phyloP scores from a whole-genome alignment of 2,888 invertebrate species.

The Sinohyriopsis cumingii region DNA sequence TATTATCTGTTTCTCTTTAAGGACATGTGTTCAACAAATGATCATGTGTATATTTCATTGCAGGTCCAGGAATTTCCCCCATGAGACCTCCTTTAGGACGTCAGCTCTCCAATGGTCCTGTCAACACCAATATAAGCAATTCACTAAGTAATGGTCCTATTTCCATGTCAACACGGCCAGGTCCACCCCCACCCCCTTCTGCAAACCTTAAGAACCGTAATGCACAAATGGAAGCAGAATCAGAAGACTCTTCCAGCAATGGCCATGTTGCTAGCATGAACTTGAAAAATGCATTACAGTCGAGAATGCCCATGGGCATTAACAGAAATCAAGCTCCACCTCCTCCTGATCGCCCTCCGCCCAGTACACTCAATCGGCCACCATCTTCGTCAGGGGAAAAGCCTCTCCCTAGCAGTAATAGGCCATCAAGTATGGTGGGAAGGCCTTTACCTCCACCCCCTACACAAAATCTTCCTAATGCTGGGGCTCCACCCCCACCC shows the following conservation, averaged over 20 bases:
- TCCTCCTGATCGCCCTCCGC: constrained; percentile 34
- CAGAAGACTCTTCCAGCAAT: not conserved
- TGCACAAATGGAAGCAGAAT: constrained; percentile 14
- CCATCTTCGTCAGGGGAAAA: constrained; percentile 6
- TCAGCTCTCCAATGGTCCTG: constrained; percentile 5
- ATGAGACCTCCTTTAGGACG: constrained; percentile 16
- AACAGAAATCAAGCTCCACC: constrained; percentile 33
- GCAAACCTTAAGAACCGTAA: constrained; percentile 23
- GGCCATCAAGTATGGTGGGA: constrained; percentile 30
- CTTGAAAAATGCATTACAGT: too few relatives aligned
- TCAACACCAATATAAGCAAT: constrained; percentile 41
- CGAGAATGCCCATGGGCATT: constrained; percentile 11
- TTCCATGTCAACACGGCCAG: constrained; percentile 35
- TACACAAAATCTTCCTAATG: constrained; percentile 12
- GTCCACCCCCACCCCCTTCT: constrained; percentile 46
- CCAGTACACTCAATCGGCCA: constrained; percentile 22
- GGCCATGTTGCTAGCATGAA: too few relatives aligned
- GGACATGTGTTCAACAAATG: not conserved
- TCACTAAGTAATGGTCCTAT: constrained; percentile 41
- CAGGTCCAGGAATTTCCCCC: constrained; percentile 27
- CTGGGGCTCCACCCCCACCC: constrained; percentile 25
- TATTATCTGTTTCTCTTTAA: not conserved
- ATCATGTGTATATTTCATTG: constrained; percentile 3
- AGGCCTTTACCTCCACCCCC: constrained; percentile 36
- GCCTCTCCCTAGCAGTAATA: constrained; percentile 19